Evolutionary conservation across 2,113 vertebrate genomes (phyloP), one percentile per base, ranked within the genome.

Genomic region (Gambusia holbrooki): DNA sequence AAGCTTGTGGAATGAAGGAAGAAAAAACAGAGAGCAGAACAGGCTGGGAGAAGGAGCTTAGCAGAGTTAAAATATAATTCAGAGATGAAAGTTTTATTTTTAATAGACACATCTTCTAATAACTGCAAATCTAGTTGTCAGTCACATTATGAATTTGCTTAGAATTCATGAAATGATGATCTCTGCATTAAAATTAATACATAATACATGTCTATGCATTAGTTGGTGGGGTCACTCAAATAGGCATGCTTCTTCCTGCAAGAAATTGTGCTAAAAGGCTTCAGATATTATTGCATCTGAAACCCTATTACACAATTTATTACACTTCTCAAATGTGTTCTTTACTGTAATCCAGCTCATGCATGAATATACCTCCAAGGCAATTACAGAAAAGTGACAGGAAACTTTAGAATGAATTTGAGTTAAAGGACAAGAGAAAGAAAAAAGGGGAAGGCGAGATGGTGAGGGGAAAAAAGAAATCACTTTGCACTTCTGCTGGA

Each of bases 61-160:
- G 74, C 37, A 84, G 79, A 83, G 86, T 92, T 71, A 68, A 69
- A 66, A 80, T 73, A 71, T 71, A 85, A 90, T 88, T 86, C 90
- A 78, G 81, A 87, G 71, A 87, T 81, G 40, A 77, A 84, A 78
- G 74, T 77, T 82, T 86, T 69, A 77, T 32, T 77, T 71, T 66
- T 73, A 80, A 85, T 71, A 37, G 68, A 74, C 67, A n/a, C 28
- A 76, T 84, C 54, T 70, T 66, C 68, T 40, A 69, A 86, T 80
- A 79, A 86, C 63, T 30, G 37, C 61, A 51, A 69, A 61, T 79
- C 45, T 65, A 68, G 67, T 62, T 64, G 37, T 54, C 30, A 13
- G 42, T 74, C 73, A 61, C 79, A 78, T 62, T n/a, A 15, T 67
- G 27, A 11, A 68, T 83, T 80, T 77, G 60, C 27, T 68, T 79